Evolutionary conservation across 2,797 vertebrate genomes (phyloP), one percentile per base, ranked within the genome.

Genomic region (Ibycter americanus): DNA sequence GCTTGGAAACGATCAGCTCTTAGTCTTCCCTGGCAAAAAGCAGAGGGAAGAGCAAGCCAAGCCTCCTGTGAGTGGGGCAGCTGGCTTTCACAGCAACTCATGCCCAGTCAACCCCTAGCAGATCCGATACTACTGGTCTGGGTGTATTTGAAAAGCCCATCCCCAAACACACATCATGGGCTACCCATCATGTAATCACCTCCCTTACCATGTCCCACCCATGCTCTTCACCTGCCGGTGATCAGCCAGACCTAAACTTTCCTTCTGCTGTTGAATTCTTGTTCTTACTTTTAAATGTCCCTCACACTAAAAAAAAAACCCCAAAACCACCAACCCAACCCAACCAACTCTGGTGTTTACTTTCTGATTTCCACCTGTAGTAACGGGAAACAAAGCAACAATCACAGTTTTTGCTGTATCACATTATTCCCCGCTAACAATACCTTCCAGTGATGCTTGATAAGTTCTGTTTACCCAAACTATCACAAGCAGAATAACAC

Each of bases 401-500:
- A 63, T 87, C 77, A 11, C 4, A 49, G 71, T 51, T 95, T 90
- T 72, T 74, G 82, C 81, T 70, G 65, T 61, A 83, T 93, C 91
- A 47, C 58, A 59, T 89, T 68, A 96, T 74, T 71, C 61, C 49
- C 80, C 3, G 1, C 76, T 31, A 92, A 94, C 90, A 96, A 94
- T 89, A 78, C 84, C 68, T 86, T 6, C 65, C 68, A 96, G 68
- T 47, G 84, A 83, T 68, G 81, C 55, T 93, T 74, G 94, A 23
- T 93, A 95, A 95, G 34, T 90, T 65, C 46, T 95, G 91, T 93
- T 96, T 95, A 95, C 72, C 31, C 85, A 55, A 87, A 81, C 72
- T 11, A 91, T 68, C 83, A 29, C 68, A 93, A 96, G 93, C 90
- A 62, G 79, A 94, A 92, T 87, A 96, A 92, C 94, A 97, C 66